Percentiles rank a stretch among this genome's conserved stretches.
Evolutionary conservation across 2,797 vertebrate species (phyloP).

Genomic region (Ctenopoma multispine): DNA sequence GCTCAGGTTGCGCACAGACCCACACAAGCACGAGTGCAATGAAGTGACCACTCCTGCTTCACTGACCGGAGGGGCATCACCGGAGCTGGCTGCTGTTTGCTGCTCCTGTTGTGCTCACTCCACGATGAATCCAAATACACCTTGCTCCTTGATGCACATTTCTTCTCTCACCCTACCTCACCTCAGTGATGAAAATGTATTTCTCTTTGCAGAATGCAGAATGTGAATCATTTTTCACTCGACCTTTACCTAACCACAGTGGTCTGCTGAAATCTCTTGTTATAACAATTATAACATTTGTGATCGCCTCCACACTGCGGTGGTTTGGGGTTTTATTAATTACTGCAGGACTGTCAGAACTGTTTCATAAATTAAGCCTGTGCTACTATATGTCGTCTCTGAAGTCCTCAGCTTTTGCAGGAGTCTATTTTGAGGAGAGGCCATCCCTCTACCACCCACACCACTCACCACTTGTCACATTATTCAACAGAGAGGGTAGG

Average conservation of each 20-base stretch:
- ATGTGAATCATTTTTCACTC: neutral
- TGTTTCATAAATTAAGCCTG: conserved; percentile 32
- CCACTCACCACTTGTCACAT: conserved; percentile 70
- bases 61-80: conserved; percentile 17
- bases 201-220: neutral
- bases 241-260: neutral
- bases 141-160: neutral
- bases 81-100: conserved; percentile 39
- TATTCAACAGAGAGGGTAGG: conserved; percentile 71
- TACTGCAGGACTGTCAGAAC: conserved; percentile 10
- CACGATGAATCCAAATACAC: conserved; percentile 3
- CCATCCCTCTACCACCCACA: conserved; percentile 71
- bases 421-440: conserved; percentile 77
- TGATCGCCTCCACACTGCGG: neutral
- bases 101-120: conserved; percentile 37
- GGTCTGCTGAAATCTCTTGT: neutral
- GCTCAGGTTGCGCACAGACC: neutral
- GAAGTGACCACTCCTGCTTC: conserved; percentile 41
- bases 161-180: neutral
- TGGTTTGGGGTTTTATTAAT: neutral
- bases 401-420: conserved; percentile 46
- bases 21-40: neutral
- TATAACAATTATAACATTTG: neutral
- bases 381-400: conserved; percentile 15
- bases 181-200: neutral